These are phyloP conservation scores for Ailurus styani DNA, from an alignment of 2,113 vertebrate species.

Conservation along the genomic window DNA sequence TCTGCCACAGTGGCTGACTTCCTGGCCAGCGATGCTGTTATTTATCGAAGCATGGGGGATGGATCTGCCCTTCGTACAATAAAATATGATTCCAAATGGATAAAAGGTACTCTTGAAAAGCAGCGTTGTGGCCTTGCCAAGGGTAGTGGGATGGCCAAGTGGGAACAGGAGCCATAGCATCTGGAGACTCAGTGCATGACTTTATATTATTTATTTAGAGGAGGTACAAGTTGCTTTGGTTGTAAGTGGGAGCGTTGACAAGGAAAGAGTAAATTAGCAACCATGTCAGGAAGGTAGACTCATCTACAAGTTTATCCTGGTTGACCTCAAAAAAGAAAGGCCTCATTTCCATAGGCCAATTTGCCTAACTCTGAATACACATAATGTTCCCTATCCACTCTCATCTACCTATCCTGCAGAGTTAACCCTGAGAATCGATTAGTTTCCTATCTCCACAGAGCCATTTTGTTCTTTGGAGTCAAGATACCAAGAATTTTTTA, in stretches of 20 bases:
- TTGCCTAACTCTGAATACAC: neutral
- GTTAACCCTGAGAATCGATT: neutral
- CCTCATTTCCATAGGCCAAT: neutral
- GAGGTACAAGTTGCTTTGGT: neutral
- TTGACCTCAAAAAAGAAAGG: neutral
- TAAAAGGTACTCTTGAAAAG: constrained; percentile 90
- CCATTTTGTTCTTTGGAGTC: constrained; percentile 8
- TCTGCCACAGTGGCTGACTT: constrained; percentile 98
- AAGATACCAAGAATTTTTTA: constrained; percentile 54
- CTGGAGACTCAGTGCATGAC: neutral
- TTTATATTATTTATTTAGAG: neutral
- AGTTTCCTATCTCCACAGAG: neutral
- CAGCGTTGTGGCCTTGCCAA: neutral
- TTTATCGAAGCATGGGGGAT: constrained; percentile 98
- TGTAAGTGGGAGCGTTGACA: neutral
- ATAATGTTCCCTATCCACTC: neutral
- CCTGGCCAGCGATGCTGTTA: constrained; percentile 98
- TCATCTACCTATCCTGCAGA: neutral
- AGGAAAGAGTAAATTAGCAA: neutral
- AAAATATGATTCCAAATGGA: constrained; percentile 99
- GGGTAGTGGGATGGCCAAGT: neutral
- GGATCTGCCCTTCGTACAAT: constrained; percentile 97
- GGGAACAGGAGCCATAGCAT: neutral
- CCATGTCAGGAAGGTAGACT: neutral
- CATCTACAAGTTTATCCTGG: neutral